Evolutionary conservation across 2,888 invertebrate species (phyloP).

Genomic region (Seira ritae): DNA sequence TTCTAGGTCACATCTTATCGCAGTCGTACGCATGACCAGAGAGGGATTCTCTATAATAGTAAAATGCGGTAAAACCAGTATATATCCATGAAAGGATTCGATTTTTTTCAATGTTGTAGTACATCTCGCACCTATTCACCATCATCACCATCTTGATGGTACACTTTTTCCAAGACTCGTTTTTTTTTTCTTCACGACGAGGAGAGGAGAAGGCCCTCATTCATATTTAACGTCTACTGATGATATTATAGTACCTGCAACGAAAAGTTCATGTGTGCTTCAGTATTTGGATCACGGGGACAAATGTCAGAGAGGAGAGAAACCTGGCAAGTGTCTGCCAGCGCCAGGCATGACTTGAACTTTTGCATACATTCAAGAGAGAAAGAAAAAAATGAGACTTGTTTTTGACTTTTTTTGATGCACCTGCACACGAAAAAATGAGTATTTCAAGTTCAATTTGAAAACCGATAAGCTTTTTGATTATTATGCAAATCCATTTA

Average conservation of each 20-base stretch:
- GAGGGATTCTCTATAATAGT: neutral
- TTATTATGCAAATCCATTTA: conserved; percentile 39
- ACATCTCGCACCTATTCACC: conserved; percentile 29
- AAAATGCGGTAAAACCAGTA: conserved; percentile 51
- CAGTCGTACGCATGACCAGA: neutral
- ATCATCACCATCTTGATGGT: conserved; percentile 40
- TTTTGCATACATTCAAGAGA: neutral
- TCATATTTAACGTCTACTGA: too few species aligned
- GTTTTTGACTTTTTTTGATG: conserved; percentile 37
- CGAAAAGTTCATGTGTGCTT: neutral
- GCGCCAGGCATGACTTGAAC: neutral
- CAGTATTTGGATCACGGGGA: conserved; percentile 57
- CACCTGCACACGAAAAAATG: conserved; percentile 30
- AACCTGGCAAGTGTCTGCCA: conserved; percentile 24
- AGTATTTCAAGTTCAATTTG: too few species aligned
- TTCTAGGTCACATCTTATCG: neutral
- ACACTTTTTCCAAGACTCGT: conserved; percentile 57
- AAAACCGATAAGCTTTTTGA: conserved; percentile 42
- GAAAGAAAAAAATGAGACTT: conserved; percentile 45
- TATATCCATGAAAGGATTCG: conserved; percentile 47
- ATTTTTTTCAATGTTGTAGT: neutral
- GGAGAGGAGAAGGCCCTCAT: conserved; percentile 28
- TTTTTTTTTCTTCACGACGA: too few species aligned
- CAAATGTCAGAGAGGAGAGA: conserved; percentile 53
- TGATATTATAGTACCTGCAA: conserved; percentile 54